phyloP scores from a whole-genome alignment of 1,140 invertebrate species.

The Drosophila kepulauana region DNA sequence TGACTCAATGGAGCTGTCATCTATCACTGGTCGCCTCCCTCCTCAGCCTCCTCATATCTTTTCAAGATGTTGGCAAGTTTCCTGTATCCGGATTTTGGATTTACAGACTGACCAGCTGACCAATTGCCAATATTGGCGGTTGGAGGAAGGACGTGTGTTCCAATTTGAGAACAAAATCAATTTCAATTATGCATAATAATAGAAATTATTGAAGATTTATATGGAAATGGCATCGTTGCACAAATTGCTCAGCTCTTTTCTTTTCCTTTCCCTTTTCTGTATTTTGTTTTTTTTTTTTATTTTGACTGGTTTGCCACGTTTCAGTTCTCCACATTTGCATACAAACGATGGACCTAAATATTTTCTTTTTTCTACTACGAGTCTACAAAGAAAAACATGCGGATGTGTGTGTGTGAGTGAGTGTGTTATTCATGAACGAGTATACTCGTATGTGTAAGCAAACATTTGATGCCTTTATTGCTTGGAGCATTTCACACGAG shows the following conservation, averaged over 20 bases:
- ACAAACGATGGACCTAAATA: slow-evolving; percentile 42
- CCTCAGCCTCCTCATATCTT: no score
- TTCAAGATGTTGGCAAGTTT: not conserved
- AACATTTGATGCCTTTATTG: slow-evolving; percentile 51
- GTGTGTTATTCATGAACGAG: not conserved
- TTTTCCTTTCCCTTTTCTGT: not conserved
- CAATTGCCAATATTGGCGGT: not conserved
- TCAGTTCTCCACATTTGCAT: slow-evolving; percentile 36
- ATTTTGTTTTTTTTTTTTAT: no score
- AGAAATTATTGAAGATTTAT: slow-evolving; percentile 45
- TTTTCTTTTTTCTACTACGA: slow-evolving; percentile 8
- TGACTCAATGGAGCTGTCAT: slow-evolving; percentile 43
- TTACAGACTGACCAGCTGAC: slow-evolving; percentile 13
- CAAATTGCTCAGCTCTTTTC: slow-evolving; percentile 39
- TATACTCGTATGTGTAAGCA: slow-evolving; percentile 4
- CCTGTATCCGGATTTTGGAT: slow-evolving; percentile 3
- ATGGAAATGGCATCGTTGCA: slow-evolving; percentile 46
- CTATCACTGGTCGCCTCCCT: slow-evolving; percentile 29
- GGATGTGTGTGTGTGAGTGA: not conserved
- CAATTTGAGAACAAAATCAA: slow-evolving; percentile 35
- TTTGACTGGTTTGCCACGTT: slow-evolving; percentile 2
- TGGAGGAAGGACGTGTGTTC: not conserved
- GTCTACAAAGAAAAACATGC: slow-evolving; percentile 4
- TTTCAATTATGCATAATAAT: slow-evolving; percentile 53
- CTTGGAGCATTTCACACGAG: slow-evolving; percentile 39